phyloP scores from a whole-genome alignment of 2,888 invertebrate genomes.

The Parnassius apollo region DNA sequence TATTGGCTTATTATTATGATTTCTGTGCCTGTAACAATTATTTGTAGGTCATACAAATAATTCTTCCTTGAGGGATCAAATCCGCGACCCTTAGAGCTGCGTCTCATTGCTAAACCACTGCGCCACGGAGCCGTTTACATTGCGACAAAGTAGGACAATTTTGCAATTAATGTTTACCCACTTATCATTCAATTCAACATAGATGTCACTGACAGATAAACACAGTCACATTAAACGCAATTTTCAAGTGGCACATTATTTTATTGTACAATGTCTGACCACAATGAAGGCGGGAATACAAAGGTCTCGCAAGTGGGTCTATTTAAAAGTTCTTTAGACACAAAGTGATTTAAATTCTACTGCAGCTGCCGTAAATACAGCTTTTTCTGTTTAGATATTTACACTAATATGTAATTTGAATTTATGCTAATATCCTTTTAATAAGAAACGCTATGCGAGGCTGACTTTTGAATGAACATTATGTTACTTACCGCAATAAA shows the following conservation, averaged over 20 bases:
- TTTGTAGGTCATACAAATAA: neutral
- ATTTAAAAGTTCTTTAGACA: conserved; percentile 34
- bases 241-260: conserved; percentile 55
- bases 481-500: too few relatives aligned
- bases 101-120: too few relatives aligned
- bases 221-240: conserved; percentile 28
- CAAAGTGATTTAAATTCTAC: conserved; percentile 38
- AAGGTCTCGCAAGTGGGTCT: conserved; percentile 24
- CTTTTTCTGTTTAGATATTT: too few relatives aligned
- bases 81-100: too few relatives aligned
- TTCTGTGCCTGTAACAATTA: neutral
- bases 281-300: conserved; percentile 33
- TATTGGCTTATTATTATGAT: too few relatives aligned
- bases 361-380: conserved; percentile 25
- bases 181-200: conserved; percentile 28
- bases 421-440: too few relatives aligned
- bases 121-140: neutral
- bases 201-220: conserved; percentile 42
- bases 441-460: too few relatives aligned
- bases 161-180: conserved; percentile 27
- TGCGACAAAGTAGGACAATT: conserved; percentile 9
- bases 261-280: conserved; percentile 47
- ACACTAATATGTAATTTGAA: too few relatives aligned
- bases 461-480: too few relatives aligned
- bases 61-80: neutral